Evolutionary conservation across 2,797 vertebrate species (phyloP).

Genomic region (Miichthys miiuy): DNA sequence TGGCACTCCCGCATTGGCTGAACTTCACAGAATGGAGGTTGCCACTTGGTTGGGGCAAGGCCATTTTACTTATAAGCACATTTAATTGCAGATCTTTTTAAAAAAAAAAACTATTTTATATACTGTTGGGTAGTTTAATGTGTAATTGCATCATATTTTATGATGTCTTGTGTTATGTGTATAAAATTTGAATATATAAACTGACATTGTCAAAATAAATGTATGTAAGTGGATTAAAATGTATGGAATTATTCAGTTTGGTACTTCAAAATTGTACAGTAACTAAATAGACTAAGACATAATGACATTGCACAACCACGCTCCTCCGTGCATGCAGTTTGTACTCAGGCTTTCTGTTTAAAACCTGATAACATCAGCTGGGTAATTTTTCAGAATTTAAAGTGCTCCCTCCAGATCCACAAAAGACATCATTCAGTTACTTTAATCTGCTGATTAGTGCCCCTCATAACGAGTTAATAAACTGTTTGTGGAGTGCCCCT

Average conservation of each 20-base stretch:
- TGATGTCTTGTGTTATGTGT: background rate
- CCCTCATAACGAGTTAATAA: background rate
- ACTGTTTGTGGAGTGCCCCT: background rate
- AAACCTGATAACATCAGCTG: background rate
- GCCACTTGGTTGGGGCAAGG: background rate
- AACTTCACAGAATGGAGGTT: too few species aligned
- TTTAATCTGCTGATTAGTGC: background rate
- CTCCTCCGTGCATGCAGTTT: background rate
- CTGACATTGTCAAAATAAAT: background rate
- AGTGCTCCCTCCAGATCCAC: background rate
- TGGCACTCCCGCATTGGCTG: too few species aligned
- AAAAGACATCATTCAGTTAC: background rate
- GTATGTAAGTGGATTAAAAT: background rate
- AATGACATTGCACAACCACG: background rate
- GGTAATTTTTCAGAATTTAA: background rate
- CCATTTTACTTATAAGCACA: background rate
- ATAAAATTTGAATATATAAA: background rate
- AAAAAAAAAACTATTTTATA: background rate
- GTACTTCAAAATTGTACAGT: background rate
- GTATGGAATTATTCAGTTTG: background rate
- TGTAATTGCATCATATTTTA: background rate
- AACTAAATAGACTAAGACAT: background rate
- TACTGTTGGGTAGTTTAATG: background rate
- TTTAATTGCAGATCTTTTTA: background rate
- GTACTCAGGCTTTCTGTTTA: background rate